Percentiles rank a stretch among this genome's conserved stretches.
These are phyloP conservation scores for Ophioninae sp. DNA, from an alignment of 2,888 invertebrate species.

Conservation along the genomic window DNA sequence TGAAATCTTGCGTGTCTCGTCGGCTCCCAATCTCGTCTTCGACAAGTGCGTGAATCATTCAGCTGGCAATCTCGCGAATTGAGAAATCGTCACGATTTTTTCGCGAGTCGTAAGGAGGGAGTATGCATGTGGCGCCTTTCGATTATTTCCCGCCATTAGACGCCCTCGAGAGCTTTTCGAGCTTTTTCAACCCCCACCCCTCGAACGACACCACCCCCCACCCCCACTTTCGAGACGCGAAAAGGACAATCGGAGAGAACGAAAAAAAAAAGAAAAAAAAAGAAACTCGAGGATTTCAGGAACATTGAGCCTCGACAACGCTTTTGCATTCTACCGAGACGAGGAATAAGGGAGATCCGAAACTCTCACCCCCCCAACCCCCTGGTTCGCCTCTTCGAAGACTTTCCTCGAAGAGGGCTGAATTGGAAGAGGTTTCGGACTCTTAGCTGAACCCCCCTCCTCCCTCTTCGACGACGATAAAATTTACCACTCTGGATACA, in stretches of 20 bases:
- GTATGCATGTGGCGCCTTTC: constrained; percentile 65
- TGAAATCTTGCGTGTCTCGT: constrained; percentile 9
- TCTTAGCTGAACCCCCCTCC: neutral
- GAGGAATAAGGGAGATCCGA: constrained; percentile 37
- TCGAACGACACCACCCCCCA: constrained; percentile 28
- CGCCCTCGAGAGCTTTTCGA: constrained; percentile 60
- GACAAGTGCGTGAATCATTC: constrained; percentile 52
- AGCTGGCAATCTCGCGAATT: constrained; percentile 73
- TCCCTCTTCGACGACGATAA: neutral
- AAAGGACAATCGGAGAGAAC: neutral
- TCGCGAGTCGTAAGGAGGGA: constrained; percentile 38
- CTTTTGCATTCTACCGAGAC: constrained; percentile 45
- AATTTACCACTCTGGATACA: neutral
- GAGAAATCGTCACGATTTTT: constrained; percentile 71
- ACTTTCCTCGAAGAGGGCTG: neutral
- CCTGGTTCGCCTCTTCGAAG: constrained; percentile 5
- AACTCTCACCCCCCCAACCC: constrained; percentile 16
- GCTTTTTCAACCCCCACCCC: constrained; percentile 17
- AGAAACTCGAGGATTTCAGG: constrained; percentile 43
- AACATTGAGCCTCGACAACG: constrained; percentile 45
- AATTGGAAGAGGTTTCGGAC: constrained; percentile 5
- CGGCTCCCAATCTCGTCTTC: constrained; percentile 24
- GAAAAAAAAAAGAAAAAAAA: constrained; percentile 5
- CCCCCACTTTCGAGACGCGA: constrained; percentile 6
- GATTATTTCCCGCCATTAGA: constrained; percentile 77